Percentiles rank a stretch among this genome's conserved stretches.
Evolutionary conservation across 2,113 vertebrate species (phyloP).

Genomic region (Ageneiosus marmoratus): DNA sequence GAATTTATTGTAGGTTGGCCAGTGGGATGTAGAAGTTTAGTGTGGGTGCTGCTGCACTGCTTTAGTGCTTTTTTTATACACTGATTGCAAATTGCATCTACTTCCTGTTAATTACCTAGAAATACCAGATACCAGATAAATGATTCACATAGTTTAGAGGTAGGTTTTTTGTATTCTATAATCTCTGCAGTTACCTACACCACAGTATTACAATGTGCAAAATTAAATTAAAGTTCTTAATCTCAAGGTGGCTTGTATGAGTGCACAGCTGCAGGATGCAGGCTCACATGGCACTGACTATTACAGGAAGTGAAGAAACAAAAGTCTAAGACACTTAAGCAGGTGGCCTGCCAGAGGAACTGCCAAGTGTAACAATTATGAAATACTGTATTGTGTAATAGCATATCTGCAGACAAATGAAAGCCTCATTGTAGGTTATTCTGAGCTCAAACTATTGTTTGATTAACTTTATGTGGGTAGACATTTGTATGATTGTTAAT

Average conservation of each 20-base stretch:
- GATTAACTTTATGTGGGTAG: background rate
- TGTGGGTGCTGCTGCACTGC: background rate
- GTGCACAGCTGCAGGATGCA: constrained; percentile 41
- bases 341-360: constrained; percentile 21
- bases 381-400: constrained; percentile 1
- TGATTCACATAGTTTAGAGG: background rate
- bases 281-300: constrained; percentile 7
- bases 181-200: background rate
- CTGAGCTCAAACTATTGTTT: background rate
- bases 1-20: background rate
- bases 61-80: constrained; percentile 20
- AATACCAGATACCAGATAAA: background rate
- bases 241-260: background rate
- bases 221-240: background rate
- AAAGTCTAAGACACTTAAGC: constrained; percentile 4
- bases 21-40: background rate
- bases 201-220: background rate
- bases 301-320: constrained; percentile 44
- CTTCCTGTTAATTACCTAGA: constrained; percentile 16
- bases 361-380: background rate
- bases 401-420: background rate
- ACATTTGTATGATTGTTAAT: background rate
- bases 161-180: background rate
- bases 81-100: background rate
- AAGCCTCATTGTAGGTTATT: constrained; percentile 18